Percentiles rank a stretch among this genome's conserved stretches.
Conservation (phyloP, 2,113 vertebrate genomes). For the Lepisosteus oculatus region DNA sequence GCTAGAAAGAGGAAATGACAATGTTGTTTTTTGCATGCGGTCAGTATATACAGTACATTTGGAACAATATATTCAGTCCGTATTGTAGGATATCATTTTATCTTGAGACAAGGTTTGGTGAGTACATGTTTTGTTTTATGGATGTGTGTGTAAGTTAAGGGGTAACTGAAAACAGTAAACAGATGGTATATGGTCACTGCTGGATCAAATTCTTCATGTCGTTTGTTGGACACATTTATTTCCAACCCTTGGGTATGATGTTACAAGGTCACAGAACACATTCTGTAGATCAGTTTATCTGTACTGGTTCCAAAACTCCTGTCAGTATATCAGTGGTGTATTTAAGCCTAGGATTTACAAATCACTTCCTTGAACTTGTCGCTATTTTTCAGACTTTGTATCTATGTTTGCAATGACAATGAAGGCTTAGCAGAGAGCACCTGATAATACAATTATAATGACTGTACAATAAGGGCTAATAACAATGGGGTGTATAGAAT, state of each 20-base stretch:
- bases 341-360: constrained; percentile 52
- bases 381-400: constrained; percentile 30
- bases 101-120: too few relatives aligned
- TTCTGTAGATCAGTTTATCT: neutral
- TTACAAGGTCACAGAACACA: neutral
- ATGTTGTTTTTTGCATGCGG: too few relatives aligned
- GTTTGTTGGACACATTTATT: neutral
- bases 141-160: too few relatives aligned
- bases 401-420: constrained; percentile 24
- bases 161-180: too few relatives aligned
- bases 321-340: neutral
- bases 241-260: neutral
- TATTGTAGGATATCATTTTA: too few relatives aligned
- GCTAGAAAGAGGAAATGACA: too few relatives aligned
- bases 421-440: constrained; percentile 24
- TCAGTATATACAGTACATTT: too few relatives aligned
- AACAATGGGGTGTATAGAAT: neutral
- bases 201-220: too few relatives aligned
- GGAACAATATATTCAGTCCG: too few relatives aligned
- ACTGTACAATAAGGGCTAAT: constrained; percentile 14
- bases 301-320: constrained; percentile 9
- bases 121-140: too few relatives aligned
- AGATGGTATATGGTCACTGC: too few relatives aligned
- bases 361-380: constrained; percentile 33
- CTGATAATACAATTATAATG: constrained; percentile 24